phyloP scores from a whole-genome alignment of 2,888 invertebrate species.

The Drosophila austrosaltans region DNA sequence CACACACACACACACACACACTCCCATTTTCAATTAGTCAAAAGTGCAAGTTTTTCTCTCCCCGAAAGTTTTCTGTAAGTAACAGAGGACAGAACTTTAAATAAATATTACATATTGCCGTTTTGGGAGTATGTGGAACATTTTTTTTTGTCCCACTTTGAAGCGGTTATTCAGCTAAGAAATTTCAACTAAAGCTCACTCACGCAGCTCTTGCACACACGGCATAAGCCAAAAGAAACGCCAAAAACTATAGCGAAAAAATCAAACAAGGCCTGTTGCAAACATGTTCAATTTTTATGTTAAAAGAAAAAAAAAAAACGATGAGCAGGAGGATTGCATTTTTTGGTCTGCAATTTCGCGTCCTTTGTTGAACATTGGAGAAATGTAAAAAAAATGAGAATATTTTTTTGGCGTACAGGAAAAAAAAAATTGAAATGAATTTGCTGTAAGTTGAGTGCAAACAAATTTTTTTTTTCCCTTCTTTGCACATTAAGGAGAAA shows the following conservation, averaged over 20 bases:
- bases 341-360: constrained; percentile 60
- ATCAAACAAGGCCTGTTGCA: constrained; percentile 44
- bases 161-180: constrained; percentile 37
- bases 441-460: constrained; percentile 49
- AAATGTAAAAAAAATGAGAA: not conserved
- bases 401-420: constrained; percentile 7
- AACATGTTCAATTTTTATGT: constrained; percentile 71
- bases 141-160: not conserved
- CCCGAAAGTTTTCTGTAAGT: constrained; percentile 30
- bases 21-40: constrained; percentile 67
- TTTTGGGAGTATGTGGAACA: not conserved
- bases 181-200: constrained; percentile 71
- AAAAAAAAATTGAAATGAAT: constrained; percentile 61
- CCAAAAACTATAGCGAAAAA: constrained; percentile 30
- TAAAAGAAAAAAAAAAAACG: constrained; percentile 52
- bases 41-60: constrained; percentile 52
- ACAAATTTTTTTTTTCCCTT: constrained; percentile 38
- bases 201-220: constrained; percentile 61
- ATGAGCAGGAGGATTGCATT: constrained; percentile 37
- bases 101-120: constrained; percentile 45
- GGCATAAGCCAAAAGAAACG: constrained; percentile 73
- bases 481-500: not conserved
- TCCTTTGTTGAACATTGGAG: constrained; percentile 59
- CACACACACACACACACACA: constrained; percentile 19
- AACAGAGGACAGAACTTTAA: constrained; percentile 44